These are phyloP conservation scores for Acromyrmex heyeri DNA, from an alignment of 1,140 invertebrate species.

Conservation along the genomic window DNA sequence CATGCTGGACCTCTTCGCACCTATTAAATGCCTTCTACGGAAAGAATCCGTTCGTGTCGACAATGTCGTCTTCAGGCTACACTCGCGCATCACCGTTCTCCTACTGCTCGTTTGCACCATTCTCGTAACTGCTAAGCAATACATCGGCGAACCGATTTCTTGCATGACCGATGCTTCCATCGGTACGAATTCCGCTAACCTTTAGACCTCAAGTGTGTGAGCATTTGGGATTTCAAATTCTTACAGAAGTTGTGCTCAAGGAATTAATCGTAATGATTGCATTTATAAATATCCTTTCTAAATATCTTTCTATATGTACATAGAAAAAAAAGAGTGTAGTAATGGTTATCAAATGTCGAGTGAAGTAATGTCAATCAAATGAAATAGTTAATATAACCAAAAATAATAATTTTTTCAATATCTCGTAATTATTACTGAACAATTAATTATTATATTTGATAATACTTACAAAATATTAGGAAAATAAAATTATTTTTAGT, in stretches of 20 bases:
- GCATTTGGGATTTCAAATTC: neutral
- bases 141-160: slow-evolving; percentile 87
- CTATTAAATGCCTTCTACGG: slow-evolving; percentile 72
- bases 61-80: slow-evolving; percentile 81
- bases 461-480: too few species aligned
- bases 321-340: too few species aligned
- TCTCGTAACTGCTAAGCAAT: slow-evolving; percentile 85
- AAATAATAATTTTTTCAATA: too few species aligned
- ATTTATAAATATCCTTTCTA: neutral
- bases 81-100: slow-evolving; percentile 79
- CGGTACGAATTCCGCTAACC: slow-evolving; percentile 73
- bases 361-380: too few species aligned
- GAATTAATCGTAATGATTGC: neutral
- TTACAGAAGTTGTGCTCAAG: neutral
- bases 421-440: too few species aligned
- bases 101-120: slow-evolving; percentile 79
- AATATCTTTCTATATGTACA: slow-evolving; percentile 62
- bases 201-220: neutral
- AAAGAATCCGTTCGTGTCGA: slow-evolving; percentile 73
- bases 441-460: too few species aligned
- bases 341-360: too few species aligned
- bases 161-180: slow-evolving; percentile 80
- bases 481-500: too few species aligned
- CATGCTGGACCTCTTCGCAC: slow-evolving; percentile 76
- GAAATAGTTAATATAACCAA: too few species aligned